These are phyloP conservation scores for Amblyopsis hoosieri DNA, from an alignment of 2,797 vertebrate species.

Conservation along the genomic window DNA sequence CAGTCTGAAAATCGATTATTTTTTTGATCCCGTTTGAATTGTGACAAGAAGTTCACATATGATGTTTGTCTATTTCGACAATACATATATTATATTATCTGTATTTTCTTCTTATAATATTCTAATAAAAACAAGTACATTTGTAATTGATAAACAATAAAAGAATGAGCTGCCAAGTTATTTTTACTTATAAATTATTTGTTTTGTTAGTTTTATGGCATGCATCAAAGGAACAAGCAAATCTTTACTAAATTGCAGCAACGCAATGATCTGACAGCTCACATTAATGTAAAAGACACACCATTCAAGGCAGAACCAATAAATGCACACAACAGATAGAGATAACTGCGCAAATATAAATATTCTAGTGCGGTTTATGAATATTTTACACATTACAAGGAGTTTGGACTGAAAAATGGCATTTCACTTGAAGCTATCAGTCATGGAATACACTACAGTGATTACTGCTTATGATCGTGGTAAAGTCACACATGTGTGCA, in stretches of 20 bases:
- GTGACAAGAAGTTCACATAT: too few species aligned
- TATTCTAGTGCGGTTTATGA: constrained; percentile 3
- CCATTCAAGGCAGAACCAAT: background rate
- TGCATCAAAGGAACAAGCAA: background rate
- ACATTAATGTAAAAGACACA: background rate
- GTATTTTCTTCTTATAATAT: too few species aligned
- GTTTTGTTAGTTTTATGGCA: constrained; percentile 14
- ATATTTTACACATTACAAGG: constrained; percentile 7
- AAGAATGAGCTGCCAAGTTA: background rate
- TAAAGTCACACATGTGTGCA: constrained; percentile 21
- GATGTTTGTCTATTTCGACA: too few species aligned
- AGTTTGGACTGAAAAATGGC: background rate
- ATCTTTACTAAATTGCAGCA: background rate
- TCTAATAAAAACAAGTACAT: constrained; percentile 2
- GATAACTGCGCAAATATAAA: constrained; percentile 14
- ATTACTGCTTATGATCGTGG: constrained; percentile 33
- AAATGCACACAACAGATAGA: background rate
- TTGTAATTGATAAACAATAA: constrained; percentile 34
- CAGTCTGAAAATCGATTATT: too few species aligned
- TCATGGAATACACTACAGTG: background rate
- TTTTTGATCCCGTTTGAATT: too few species aligned
- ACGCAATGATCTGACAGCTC: background rate
- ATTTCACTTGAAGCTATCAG: constrained; percentile 16
- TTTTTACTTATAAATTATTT: background rate
- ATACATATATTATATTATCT: too few species aligned